These are phyloP conservation scores for Rhinoderma darwinii DNA, from an alignment of 2,113 vertebrate genomes.

Conservation along the genomic window DNA sequence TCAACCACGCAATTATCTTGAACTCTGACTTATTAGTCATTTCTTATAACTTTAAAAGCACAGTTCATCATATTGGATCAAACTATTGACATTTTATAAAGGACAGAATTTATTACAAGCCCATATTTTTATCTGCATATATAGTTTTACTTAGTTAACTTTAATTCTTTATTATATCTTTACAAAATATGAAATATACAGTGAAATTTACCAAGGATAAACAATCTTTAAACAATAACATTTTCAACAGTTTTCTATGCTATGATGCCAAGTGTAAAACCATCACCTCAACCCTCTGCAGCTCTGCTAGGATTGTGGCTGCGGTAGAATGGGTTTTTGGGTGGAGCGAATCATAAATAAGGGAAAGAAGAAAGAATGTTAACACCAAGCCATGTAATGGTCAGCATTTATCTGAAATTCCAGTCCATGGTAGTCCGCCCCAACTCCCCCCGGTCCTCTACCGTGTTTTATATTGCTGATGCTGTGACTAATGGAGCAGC, in stretches of 20 bases:
- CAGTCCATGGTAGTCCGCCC: background rate
- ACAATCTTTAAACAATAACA: background rate
- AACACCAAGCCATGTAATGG: background rate
- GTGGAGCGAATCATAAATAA: background rate
- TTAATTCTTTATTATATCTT: background rate
- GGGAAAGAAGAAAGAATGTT: background rate
- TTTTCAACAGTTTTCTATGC: background rate
- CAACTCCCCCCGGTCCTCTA: background rate
- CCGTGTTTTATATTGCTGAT: background rate
- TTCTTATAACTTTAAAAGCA: slow-evolving; percentile 52
- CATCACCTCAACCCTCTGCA: background rate
- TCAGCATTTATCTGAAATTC: background rate
- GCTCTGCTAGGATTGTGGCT: background rate
- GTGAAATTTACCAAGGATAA: background rate
- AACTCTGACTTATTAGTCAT: slow-evolving; percentile 49
- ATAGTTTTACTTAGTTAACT: background rate
- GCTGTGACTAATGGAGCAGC: background rate
- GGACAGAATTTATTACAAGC: slow-evolving; percentile 1
- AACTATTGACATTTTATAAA: slow-evolving; percentile 37
- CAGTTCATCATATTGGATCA: slow-evolving; percentile 37
- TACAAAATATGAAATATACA: background rate
- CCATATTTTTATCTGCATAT: slow-evolving; percentile 22
- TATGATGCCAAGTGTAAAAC: background rate
- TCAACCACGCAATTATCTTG: slow-evolving; percentile 42
- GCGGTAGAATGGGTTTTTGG: background rate